phyloP scores from a whole-genome alignment of 2,113 vertebrate species.

The Thamnophis sirtalis region DNA sequence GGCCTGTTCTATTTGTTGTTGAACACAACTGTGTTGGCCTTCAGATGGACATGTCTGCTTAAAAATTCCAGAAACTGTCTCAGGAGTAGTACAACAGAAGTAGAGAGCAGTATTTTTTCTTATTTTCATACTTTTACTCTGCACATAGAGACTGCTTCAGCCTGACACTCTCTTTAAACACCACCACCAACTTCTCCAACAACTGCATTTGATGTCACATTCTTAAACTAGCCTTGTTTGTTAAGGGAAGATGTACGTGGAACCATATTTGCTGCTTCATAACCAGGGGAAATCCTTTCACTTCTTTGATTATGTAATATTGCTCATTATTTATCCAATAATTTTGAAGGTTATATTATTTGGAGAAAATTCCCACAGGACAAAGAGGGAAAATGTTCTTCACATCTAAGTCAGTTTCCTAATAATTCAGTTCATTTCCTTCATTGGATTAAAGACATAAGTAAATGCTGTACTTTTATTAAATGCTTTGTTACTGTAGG shows the following conservation, averaged over 20 bases:
- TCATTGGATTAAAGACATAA: neutral
- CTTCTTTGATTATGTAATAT: neutral
- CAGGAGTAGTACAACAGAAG: neutral
- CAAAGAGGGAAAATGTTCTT: neutral
- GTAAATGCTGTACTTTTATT: neutral
- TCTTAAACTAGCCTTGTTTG: neutral
- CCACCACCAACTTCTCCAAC: neutral
- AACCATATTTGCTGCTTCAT: neutral
- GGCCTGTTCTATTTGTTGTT: neutral
- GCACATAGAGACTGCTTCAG: neutral
- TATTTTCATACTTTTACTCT: neutral
- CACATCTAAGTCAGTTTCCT: neutral
- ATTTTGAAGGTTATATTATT: neutral
- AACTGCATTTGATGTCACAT: neutral
- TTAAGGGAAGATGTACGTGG: neutral
- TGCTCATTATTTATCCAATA: neutral
- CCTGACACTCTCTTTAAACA: neutral
- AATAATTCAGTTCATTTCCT: neutral
- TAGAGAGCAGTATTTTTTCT: neutral
- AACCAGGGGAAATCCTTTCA: neutral
- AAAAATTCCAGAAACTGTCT: neutral
- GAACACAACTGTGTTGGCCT: neutral
- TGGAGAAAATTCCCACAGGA: neutral
- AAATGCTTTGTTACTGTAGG: neutral
- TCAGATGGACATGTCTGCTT: neutral